Conservation (phyloP, 2,888 invertebrate genomes). For the Scotopteryx bipunctaria region DNA sequence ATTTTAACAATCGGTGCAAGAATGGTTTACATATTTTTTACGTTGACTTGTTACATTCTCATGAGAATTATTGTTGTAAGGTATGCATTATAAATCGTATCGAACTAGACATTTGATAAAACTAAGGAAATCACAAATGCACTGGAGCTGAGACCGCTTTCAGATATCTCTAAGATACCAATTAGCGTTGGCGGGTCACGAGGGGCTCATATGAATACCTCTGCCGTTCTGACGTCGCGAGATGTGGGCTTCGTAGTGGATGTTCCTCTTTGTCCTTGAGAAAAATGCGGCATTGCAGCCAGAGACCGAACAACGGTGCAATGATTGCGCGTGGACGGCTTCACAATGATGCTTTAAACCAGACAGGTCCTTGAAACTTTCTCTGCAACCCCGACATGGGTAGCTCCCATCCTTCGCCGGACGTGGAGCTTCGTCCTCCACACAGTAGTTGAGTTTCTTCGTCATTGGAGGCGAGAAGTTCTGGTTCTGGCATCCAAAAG, state of each 20-base stretch:
- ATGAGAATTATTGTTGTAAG: slow-evolving; percentile 65
- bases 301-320: slow-evolving; percentile 89
- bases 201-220: slow-evolving; percentile 54
- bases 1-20: too few relatives aligned
- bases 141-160: slow-evolving; percentile 52
- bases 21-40: too few relatives aligned
- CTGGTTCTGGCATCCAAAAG: slow-evolving; percentile 67
- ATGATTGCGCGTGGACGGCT: slow-evolving; percentile 85
- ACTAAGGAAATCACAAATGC: slow-evolving; percentile 76
- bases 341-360: slow-evolving; percentile 89
- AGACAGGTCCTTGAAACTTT: slow-evolving; percentile 84
- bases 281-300: slow-evolving; percentile 91
- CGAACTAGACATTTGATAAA: slow-evolving; percentile 63
- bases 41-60: too few relatives aligned
- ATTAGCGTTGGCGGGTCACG: slow-evolving; percentile 59
- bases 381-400: slow-evolving; percentile 88
- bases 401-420: slow-evolving; percentile 86
- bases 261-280: slow-evolving; percentile 89
- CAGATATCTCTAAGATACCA: slow-evolving; percentile 20
- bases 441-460: slow-evolving; percentile 81
- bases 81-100: slow-evolving; percentile 40
- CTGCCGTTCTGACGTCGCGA: slow-evolving; percentile 66
- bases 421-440: slow-evolving; percentile 87
- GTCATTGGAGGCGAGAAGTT: slow-evolving; percentile 65
- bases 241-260: slow-evolving; percentile 88